Conservation (phyloP, 2,888 invertebrate species). For the Brenthis hecate region DNA sequence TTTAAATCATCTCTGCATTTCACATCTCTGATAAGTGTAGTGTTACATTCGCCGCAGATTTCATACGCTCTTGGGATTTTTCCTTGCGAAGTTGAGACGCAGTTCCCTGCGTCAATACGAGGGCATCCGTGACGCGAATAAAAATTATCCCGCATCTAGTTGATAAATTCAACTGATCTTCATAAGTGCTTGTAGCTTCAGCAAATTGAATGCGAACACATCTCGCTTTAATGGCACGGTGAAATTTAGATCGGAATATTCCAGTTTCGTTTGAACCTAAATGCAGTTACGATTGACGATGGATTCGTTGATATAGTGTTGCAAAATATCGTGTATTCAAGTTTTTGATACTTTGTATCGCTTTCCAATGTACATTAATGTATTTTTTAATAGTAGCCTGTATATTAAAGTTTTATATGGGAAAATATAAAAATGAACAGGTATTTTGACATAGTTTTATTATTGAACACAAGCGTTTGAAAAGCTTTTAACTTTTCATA, state of each 20-base stretch:
- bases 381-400: conserved; percentile 8
- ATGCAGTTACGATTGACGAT: conserved; percentile 26
- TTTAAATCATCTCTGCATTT: conserved; percentile 29
- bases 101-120: conserved; percentile 60
- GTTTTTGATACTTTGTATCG: conserved; percentile 5
- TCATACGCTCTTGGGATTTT: conserved; percentile 48
- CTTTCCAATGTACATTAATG: conserved; percentile 4
- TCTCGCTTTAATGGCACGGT: conserved; percentile 24
- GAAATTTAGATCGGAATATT: conserved; percentile 33
- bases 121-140: conserved; percentile 58
- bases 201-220: conserved; percentile 35
- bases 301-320: conserved; percentile 20
- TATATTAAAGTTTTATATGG: not conserved
- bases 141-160: conserved; percentile 44
- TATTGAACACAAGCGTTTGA: not conserved
- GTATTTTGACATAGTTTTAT: not conserved
- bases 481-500: not conserved
- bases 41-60: conserved; percentile 59
- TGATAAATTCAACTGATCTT: conserved; percentile 35
- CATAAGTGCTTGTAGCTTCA: conserved; percentile 37
- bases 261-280: conserved; percentile 26
- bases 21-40: conserved; percentile 46
- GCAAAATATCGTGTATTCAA: conserved; percentile 4
- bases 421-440: conserved; percentile 6
- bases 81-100: conserved; percentile 50